Evolutionary conservation across 2,113 vertebrate genomes (phyloP).

Genomic region (Psittacara wagleri): DNA sequence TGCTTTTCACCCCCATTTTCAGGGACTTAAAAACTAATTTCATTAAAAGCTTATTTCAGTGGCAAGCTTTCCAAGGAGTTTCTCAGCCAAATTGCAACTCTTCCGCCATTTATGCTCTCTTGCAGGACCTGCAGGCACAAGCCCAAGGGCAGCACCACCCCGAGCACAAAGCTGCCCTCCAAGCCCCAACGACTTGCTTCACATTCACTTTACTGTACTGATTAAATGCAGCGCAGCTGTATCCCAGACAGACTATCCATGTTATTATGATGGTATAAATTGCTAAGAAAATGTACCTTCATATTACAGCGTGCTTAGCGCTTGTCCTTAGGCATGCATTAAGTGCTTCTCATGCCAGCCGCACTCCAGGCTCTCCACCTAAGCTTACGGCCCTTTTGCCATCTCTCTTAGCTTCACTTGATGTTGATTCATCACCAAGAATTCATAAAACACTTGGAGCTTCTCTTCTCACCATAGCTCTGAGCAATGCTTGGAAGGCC

Average conservation of each 20-base stretch:
- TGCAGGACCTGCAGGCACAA: background rate
- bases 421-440: background rate
- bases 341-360: rapidly evolving
- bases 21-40: background rate
- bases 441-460: background rate
- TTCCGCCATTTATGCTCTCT: background rate
- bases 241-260: background rate
- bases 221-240: background rate
- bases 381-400: background rate
- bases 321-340: background rate
- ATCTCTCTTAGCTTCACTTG: background rate
- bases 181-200: background rate
- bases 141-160: background rate
- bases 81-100: background rate
- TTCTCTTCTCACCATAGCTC: background rate
- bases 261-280: background rate
- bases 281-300: background rate
- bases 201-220: background rate
- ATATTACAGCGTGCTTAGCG: rapidly evolving
- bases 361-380: background rate
- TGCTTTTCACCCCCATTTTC: background rate
- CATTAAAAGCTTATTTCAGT: background rate
- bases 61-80: background rate
- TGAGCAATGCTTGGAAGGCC: background rate
- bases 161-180: background rate